Conservation (phyloP, 1,140 invertebrate species). For the Xylocopa sonorina region DNA sequence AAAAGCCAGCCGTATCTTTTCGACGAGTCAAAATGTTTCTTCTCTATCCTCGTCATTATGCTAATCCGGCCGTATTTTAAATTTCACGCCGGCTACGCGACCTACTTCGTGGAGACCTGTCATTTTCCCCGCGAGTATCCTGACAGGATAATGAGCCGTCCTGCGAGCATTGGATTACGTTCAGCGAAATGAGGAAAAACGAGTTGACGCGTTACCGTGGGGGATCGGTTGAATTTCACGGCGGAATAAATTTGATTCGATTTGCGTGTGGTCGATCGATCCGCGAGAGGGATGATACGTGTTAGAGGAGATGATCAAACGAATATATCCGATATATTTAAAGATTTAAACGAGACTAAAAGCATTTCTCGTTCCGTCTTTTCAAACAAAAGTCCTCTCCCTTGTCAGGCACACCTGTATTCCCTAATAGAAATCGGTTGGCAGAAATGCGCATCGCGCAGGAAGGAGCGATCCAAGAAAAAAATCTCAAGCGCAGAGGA, state of each 20-base stretch:
- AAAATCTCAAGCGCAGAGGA: not conserved
- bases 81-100: constrained; percentile 55
- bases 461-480: not conserved
- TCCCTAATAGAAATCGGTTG: not conserved
- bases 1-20: constrained; percentile 19
- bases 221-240: not conserved
- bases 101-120: constrained; percentile 56
- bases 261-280: not conserved
- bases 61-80: constrained; percentile 67
- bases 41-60: constrained; percentile 59
- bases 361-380: not conserved
- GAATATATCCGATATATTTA: too few species aligned
- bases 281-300: too few species aligned
- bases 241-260: not conserved
- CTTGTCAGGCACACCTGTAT: not conserved
- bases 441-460: constrained; percentile 34
- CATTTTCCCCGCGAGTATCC: constrained; percentile 57
- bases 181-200: constrained; percentile 59
- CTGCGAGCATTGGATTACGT: constrained; percentile 57
- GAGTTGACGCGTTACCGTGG: constrained; percentile 27
- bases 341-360: too few species aligned
- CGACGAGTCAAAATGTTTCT: constrained; percentile 59
- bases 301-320: too few species aligned
- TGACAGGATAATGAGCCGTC: constrained; percentile 64
- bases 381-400: not conserved